Percentiles rank a stretch among this genome's conserved stretches.
Conservation (phyloP, 1,140 invertebrate genomes). For the Brachionus koreanus region DNA sequence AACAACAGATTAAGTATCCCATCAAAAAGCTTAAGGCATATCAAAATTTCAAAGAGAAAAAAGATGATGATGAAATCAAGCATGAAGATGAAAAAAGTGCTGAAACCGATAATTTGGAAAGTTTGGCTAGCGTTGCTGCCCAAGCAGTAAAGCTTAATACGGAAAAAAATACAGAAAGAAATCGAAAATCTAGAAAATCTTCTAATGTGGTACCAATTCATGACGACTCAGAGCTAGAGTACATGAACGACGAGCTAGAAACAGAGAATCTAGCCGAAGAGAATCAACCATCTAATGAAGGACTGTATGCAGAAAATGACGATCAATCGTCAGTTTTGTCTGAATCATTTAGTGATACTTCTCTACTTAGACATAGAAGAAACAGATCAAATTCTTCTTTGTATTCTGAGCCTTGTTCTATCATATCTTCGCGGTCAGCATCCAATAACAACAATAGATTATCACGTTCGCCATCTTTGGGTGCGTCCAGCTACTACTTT, state of each 20-base stretch:
- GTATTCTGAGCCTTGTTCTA: background rate
- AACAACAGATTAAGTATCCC: background rate
- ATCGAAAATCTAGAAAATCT: background rate
- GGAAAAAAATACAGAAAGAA: background rate
- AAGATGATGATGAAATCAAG: background rate
- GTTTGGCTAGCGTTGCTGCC: slow-evolving; percentile 19
- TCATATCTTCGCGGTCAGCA: background rate
- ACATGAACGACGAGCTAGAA: background rate
- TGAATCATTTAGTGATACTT: slow-evolving; percentile 12
- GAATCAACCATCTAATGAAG: background rate
- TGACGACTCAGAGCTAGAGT: slow-evolving; percentile 10
- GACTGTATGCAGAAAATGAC: background rate
- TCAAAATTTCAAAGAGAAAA: slow-evolving; percentile 10
- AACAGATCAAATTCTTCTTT: background rate
- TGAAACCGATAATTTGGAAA: background rate
- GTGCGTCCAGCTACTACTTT: background rate
- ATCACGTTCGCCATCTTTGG: background rate
- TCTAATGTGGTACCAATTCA: background rate
- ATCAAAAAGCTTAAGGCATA: slow-evolving; percentile 25
- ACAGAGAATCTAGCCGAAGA: background rate
- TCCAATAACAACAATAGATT: background rate
- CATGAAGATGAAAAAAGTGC: background rate
- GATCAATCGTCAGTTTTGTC: background rate
- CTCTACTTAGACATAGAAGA: background rate
- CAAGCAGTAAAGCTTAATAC: background rate